Evolutionary conservation across 2,113 vertebrate genomes (phyloP), one percentile per base, ranked within the genome.

Genomic region (Pluvianellus socialis): DNA sequence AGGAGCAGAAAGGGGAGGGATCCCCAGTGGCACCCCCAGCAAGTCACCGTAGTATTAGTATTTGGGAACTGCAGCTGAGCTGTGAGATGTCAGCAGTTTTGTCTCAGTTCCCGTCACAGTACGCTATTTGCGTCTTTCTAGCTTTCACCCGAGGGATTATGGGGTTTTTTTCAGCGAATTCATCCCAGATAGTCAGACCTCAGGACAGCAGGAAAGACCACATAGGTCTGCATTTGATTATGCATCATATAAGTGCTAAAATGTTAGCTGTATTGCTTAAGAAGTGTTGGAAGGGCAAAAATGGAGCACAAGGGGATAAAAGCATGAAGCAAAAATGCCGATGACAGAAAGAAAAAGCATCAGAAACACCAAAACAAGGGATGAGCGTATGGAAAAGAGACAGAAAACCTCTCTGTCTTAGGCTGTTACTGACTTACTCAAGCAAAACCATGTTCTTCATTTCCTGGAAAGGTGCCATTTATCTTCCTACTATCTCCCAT

Each of bases 301-400:
- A 27, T 4, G 3, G 28, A 81, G 22, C 30, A 53, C 12, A 58
- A 70, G 30, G 38, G 71, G 32, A 23, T 70, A 90, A 63, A 20
- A 2, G 18, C 6, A 63, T 0, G 0, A 65, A 61, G 33, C 5
- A 91, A 80, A 89, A 86, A 16, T 13, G 47, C 3, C n/a, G 10
- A 49, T 40, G 28, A 18, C 32, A 42, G 42, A 49, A 9, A 52
- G 30, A 74, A 83, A 79, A 67, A 19, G 2, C 1, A 0, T 67
- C 28, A 73, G 38, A 84, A 88, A 73, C 7, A 75, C 9, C 23
- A 27, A 14, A 71, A 27, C 27, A 55, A 38, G 26, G 18, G 16
- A 17, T 65, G 23, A 56, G 9, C 8, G 12, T 56, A 30, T 14
- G 15, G 56, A 58, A 83, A 86, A 68, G 14, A 42, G 35, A 30